Percentiles rank a stretch among this genome's conserved stretches.
These are phyloP conservation scores for Temnothorax curvispinosus DNA, from an alignment of 1,140 invertebrate species.

Conservation along the genomic window DNA sequence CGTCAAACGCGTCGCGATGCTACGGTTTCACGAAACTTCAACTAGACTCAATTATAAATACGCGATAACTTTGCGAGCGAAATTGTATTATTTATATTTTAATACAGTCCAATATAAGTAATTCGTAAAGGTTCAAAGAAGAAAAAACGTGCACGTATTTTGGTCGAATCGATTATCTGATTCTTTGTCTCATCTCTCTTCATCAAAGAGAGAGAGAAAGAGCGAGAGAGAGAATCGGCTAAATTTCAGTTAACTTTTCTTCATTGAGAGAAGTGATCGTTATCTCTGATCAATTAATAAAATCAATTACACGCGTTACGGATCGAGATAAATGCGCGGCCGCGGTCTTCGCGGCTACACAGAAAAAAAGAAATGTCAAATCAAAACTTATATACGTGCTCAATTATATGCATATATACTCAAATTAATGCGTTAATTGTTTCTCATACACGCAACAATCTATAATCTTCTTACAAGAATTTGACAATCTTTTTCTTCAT, in stretches of 20 bases:
- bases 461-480: too few species aligned
- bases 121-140: background rate
- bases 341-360: background rate
- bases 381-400: too few species aligned
- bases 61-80: background rate
- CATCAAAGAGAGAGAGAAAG: background rate
- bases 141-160: background rate
- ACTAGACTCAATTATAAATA: background rate
- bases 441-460: too few species aligned
- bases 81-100: background rate
- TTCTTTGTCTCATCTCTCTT: background rate
- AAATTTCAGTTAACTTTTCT: too few species aligned
- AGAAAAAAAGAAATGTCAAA: too few species aligned
- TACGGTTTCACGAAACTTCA: background rate
- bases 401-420: too few species aligned
- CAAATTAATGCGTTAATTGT: too few species aligned
- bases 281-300: background rate
- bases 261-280: background rate
- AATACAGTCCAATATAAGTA: background rate
- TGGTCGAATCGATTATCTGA: background rate
- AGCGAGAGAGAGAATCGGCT: background rate
- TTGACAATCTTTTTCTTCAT: too few species aligned
- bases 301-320: background rate
- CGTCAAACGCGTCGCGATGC: background rate
- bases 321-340: background rate